Evolutionary conservation across 92 coral and sea anemone genomes (phyloP).

Genomic region (Palythoa grandiflora): DNA sequence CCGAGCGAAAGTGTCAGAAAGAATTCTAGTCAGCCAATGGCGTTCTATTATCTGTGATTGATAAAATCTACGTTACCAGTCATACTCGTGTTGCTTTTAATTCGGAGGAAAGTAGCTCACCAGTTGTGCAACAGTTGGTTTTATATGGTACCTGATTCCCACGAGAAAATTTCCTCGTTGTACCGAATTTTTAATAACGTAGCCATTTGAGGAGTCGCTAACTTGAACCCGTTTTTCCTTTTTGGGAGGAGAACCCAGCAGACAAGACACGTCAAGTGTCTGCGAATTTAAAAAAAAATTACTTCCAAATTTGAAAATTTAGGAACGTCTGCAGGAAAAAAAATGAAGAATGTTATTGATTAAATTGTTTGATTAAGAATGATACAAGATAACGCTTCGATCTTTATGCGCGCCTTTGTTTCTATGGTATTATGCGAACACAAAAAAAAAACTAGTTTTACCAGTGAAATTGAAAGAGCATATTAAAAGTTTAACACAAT

Average conservation of each 20-base stretch:
- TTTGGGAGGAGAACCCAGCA: not conserved
- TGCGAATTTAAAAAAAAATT: not conserved
- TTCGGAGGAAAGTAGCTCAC: not conserved
- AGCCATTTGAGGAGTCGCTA: not conserved
- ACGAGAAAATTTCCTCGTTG: constrained; percentile 17
- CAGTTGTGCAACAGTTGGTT: constrained; percentile 40
- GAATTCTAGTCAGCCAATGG: constrained; percentile 14
- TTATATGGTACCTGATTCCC: constrained; percentile 5
- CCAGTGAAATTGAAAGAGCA: no score
- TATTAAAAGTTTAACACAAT: no score
- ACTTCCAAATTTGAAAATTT: not conserved
- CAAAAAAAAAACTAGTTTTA: no score
- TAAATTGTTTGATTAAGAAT: not conserved
- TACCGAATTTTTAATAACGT: not conserved
- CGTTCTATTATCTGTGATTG: not conserved
- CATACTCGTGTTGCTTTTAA: not conserved
- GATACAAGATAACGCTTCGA: not conserved
- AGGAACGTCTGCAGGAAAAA: not conserved
- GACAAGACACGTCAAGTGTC: not conserved
- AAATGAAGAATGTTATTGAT: not conserved
- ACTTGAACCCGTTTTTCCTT: not conserved
- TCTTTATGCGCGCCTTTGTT: not conserved
- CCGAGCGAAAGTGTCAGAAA: constrained; percentile 72
- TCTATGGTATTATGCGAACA: not conserved
- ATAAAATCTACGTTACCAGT: constrained; percentile 30